Conservation (phyloP, 2,797 vertebrate species). For the Xenentodon cancila region DNA sequence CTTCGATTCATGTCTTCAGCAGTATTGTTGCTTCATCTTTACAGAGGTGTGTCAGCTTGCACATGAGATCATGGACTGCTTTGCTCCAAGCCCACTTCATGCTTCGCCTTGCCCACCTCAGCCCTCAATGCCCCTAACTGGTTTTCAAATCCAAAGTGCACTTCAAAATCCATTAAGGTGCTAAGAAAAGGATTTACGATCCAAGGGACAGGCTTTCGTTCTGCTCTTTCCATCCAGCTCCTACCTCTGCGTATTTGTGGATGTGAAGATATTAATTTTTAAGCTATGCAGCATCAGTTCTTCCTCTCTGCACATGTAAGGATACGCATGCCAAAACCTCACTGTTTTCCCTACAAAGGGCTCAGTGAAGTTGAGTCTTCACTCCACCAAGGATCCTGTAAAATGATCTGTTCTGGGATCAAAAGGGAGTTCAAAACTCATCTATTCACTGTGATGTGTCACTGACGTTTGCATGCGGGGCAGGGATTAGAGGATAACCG, state of each 20-base stretch:
- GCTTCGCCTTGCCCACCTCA: slow-evolving; percentile 23
- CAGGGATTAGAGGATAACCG: slow-evolving; percentile 53
- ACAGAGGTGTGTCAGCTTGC: slow-evolving; percentile 13
- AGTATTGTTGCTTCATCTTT: neutral
- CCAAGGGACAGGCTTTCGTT: slow-evolving; percentile 32
- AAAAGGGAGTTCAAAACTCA: slow-evolving; percentile 17
- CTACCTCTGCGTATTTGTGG: slow-evolving; percentile 51
- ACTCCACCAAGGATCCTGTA: slow-evolving; percentile 16
- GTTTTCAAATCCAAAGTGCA: slow-evolving; percentile 56
- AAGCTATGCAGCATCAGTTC: slow-evolving; percentile 30
- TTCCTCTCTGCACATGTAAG: slow-evolving; percentile 16
- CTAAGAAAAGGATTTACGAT: slow-evolving; percentile 59
- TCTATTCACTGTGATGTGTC: slow-evolving; percentile 47
- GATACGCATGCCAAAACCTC: slow-evolving; percentile 9
- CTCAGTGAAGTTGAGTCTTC: slow-evolving; percentile 13
- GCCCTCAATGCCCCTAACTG: slow-evolving; percentile 20
- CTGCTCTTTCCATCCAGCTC: slow-evolving; percentile 8
- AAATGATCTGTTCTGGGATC: slow-evolving; percentile 9
- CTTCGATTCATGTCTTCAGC: slow-evolving; percentile 1
- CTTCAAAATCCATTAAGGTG: slow-evolving; percentile 64
- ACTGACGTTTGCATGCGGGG: slow-evolving; percentile 32
- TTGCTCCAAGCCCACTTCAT: slow-evolving; percentile 22
- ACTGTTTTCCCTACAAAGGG: slow-evolving; percentile 18
- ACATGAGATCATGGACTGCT: slow-evolving; percentile 5
- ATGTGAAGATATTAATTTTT: slow-evolving; percentile 61